Evolutionary conservation across 2,113 vertebrate genomes (phyloP), one percentile per base, ranked within the genome.

Genomic region (Sporophila hypoxantha): DNA sequence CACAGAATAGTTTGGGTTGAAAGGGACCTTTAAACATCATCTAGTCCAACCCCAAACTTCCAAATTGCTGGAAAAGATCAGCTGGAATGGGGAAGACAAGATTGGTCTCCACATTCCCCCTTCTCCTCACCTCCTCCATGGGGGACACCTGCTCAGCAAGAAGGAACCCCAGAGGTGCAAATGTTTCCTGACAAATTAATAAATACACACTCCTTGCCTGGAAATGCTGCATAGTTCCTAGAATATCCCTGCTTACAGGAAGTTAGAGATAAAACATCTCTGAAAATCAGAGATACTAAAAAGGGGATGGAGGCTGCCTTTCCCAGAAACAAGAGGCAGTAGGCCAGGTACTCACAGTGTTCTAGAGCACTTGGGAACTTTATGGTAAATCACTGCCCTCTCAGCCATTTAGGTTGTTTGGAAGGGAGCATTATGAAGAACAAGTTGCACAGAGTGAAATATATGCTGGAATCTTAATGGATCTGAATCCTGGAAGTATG

Each of bases 211-310:
- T 26, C 46, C 25, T 10, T 27, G 50, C 11, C 37, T 42, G 25
- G 29, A 39, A 65, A 18, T 8, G 27, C 50, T 26, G 29, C 0
- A 0, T 1, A 1, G 17, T 7, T 67, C 71, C 59, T 20, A 1
- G 3, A 22, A 20, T 1, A 22, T 27, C 49, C 16, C 14, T 15
- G 21, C 16, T 23, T 26, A 46, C 6, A 32, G 25, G 21, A 61
- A 37, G 4, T 8, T 6, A 46, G 44, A 36, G 17, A 46, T 19
- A 6, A 55, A 68, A 52, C 0, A 0, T 3, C 12, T 26, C 47
- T 59, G 44, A 59, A 37, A 59, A 32, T 9, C 15, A 18, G 34
- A 56, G 17, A 14, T 3, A 23, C 5, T 8, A 17, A 14, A 27
- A 36, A 52, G 62, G 29, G 19, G 10, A 52, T 2, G 14, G 37